Percentiles rank a stretch among this genome's conserved stretches.
phyloP scores from a whole-genome alignment of 2,113 vertebrate genomes.

The Scatophagus argus region DNA sequence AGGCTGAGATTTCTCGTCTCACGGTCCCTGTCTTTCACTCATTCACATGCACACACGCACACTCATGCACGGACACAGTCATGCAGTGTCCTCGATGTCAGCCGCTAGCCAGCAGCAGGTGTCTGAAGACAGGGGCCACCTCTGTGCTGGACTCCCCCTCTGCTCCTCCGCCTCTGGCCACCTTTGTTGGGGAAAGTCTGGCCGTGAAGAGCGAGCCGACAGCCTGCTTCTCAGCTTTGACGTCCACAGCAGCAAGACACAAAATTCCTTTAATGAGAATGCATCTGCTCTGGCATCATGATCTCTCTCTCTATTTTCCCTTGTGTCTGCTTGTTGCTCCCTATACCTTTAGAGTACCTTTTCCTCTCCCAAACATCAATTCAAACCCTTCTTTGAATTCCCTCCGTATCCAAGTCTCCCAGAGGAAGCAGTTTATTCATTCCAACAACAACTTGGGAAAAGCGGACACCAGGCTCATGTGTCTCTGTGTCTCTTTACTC shows the following conservation, averaged over 20 bases:
- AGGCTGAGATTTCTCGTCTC: conserved; percentile 44
- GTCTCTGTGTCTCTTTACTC: conserved; percentile 42
- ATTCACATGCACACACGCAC: conserved; percentile 58
- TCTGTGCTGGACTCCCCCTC: conserved; percentile 68
- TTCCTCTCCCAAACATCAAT: conserved; percentile 22
- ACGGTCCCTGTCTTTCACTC: conserved; percentile 35
- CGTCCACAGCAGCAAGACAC: conserved; percentile 54
- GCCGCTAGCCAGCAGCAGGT: conserved; percentile 79
- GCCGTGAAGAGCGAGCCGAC: conserved; percentile 62
- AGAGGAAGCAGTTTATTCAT: conserved; percentile 31
- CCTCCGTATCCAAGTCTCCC: conserved; percentile 35
- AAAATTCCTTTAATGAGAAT: conserved; percentile 69
- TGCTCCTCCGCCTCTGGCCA: conserved; percentile 62
- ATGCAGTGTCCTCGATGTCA: conserved; percentile 71
- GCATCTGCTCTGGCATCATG: conserved; percentile 67
- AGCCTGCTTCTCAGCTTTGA: conserved; percentile 49
- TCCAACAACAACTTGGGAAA: conserved; percentile 23
- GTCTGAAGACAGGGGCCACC: conserved; percentile 76
- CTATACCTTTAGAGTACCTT: conserved; percentile 22
- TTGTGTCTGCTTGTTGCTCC: conserved; percentile 24
- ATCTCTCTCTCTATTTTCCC: neutral
- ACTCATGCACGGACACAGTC: conserved; percentile 60
- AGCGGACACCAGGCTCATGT: conserved; percentile 28
- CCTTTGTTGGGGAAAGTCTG: conserved; percentile 71
- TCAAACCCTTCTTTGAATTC: conserved; percentile 10